Conservation (phyloP, 1,140 invertebrate species). For the Gonioctena quinquepunctata region DNA sequence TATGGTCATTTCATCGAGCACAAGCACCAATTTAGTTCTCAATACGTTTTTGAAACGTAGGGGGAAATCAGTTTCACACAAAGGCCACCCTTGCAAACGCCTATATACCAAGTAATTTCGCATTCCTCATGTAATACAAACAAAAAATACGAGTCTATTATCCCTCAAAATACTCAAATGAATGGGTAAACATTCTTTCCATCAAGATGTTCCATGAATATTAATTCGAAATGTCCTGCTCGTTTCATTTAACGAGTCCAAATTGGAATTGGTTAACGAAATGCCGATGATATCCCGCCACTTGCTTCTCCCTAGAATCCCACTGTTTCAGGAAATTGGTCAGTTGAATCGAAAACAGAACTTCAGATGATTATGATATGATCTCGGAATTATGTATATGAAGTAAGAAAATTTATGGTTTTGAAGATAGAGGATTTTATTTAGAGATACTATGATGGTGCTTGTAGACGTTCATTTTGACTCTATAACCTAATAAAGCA, state of each 20-base stretch:
- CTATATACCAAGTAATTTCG: neutral
- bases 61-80: conserved; percentile 1
- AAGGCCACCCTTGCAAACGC: neutral
- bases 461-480: too few species aligned
- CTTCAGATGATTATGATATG: too few species aligned
- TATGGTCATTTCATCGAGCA: neutral
- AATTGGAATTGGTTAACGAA: neutral
- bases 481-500: too few species aligned
- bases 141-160: neutral
- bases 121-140: neutral
- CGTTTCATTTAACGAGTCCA: neutral
- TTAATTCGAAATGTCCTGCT: neutral
- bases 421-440: too few species aligned
- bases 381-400: too few species aligned
- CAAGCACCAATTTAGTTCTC: neutral
- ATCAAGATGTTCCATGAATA: conserved; percentile 5
- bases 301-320: too few species aligned
- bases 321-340: too few species aligned
- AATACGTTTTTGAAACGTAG: neutral
- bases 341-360: too few species aligned
- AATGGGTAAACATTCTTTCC: neutral
- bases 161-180: neutral
- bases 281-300: neutral
- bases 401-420: too few species aligned
- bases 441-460: too few species aligned